phyloP scores from a whole-genome alignment of 37 sponge, comb jelly and placozoan species.

The Theonella swinhoei region DNA sequence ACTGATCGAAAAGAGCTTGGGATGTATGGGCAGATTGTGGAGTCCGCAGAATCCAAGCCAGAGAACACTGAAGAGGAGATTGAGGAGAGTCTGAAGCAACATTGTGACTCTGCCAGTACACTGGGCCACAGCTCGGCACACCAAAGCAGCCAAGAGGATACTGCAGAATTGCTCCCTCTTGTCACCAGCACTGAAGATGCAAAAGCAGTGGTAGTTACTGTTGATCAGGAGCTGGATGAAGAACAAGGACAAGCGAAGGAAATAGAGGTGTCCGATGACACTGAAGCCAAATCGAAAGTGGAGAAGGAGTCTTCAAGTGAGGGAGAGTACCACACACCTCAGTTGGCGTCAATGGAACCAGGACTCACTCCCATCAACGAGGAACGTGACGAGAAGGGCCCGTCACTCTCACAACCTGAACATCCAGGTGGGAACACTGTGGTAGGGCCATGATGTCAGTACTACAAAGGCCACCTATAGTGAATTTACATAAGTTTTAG shows the following conservation, averaged over 20 bases:
- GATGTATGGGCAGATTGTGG: background rate
- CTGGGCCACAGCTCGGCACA: background rate
- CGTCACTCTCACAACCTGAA: background rate
- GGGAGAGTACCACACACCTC: too few species aligned
- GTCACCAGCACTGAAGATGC: background rate
- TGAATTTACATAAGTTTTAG: too few species aligned
- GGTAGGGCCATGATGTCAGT: too few species aligned
- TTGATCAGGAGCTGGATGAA: too few species aligned
- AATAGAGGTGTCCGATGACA: too few species aligned
- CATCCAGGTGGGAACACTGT: too few species aligned
- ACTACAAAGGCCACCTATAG: too few species aligned
- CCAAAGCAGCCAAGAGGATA: background rate
- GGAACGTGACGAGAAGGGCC: background rate
- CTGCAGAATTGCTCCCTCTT: background rate
- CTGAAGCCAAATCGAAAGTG: too few species aligned
- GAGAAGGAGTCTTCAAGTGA: too few species aligned
- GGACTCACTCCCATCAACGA: background rate
- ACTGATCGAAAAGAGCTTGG: background rate
- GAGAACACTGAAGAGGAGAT: background rate
- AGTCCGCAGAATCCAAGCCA: background rate
- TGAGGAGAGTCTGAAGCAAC: slow-evolving; percentile 12
- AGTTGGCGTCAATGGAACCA: too few species aligned
- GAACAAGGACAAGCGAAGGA: too few species aligned
- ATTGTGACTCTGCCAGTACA: slow-evolving; percentile 28
- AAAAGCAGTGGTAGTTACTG: too few species aligned